Conservation (phyloP, 1,140 invertebrate species). For the Leguminivora glycinivorella region DNA sequence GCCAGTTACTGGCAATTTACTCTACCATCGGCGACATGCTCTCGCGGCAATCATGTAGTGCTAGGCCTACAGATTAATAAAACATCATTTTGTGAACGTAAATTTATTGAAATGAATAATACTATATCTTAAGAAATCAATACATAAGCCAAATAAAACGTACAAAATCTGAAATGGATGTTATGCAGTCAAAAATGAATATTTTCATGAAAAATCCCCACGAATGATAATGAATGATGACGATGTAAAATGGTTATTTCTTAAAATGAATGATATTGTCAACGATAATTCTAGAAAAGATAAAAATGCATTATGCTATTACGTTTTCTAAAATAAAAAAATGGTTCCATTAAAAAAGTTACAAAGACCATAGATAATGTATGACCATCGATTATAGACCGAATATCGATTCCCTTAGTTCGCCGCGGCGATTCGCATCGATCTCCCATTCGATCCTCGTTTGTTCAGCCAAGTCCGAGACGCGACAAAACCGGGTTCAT, state of each 20-base stretch:
- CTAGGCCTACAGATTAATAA: too few species aligned
- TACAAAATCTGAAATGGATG: constrained; percentile 6
- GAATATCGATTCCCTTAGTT: constrained; percentile 5
- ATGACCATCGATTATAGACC: constrained; percentile 12
- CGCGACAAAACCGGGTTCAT: constrained; percentile 49
- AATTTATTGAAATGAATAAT: constrained; percentile 28
- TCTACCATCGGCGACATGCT: too few species aligned
- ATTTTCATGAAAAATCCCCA: constrained; percentile 11
- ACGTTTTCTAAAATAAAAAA: not conserved
- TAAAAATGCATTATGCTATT: constrained; percentile 8
- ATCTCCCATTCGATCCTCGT: constrained; percentile 15
- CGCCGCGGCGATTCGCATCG: not conserved
- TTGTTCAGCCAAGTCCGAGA: constrained; percentile 54
- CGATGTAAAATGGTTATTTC: not conserved
- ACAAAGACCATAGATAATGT: constrained; percentile 5
- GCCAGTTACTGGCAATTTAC: too few species aligned
- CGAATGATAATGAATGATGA: not conserved
- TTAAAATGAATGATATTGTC: constrained; percentile 1
- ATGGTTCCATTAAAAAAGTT: constrained; percentile 20
- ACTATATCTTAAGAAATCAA: constrained; percentile 24
- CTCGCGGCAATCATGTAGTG: too few species aligned
- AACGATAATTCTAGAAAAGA: constrained; percentile 1
- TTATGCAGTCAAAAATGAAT: not conserved
- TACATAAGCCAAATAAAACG: constrained; percentile 23
- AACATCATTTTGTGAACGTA: constrained; percentile 12